phyloP scores from a whole-genome alignment of 2,113 vertebrate species.

The Stictonetta naevosa region DNA sequence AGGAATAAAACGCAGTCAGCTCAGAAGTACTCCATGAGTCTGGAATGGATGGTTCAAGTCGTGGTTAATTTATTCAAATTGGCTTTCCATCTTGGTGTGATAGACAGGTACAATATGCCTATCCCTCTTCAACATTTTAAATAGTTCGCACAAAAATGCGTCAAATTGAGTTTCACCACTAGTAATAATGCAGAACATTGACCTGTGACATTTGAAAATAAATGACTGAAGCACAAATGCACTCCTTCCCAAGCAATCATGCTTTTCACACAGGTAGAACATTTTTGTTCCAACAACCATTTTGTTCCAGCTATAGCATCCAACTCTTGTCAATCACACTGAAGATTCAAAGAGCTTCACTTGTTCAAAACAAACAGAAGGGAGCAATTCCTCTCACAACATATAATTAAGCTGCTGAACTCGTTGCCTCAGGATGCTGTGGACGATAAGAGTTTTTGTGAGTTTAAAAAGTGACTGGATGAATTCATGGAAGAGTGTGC shows the following conservation, averaged over 20 bases:
- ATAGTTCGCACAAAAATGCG: not conserved
- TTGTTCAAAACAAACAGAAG: not conserved
- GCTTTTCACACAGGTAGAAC: slow-evolving; percentile 35
- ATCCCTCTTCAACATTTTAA: not conserved
- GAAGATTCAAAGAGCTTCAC: slow-evolving; percentile 21
- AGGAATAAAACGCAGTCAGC: slow-evolving; percentile 8
- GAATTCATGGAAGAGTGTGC: not conserved
- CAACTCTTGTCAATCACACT: slow-evolving; percentile 8
- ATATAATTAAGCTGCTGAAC: not conserved
- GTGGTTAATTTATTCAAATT: slow-evolving; percentile 61
- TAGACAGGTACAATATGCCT: slow-evolving; percentile 29
- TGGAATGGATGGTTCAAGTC: slow-evolving; percentile 25
- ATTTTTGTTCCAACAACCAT: slow-evolving; percentile 40
- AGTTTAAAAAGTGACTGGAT: not conserved
- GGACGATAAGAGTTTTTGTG: not conserved
- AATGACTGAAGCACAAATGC: not conserved
- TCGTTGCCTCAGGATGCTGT: not conserved
- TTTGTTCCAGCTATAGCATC: slow-evolving; percentile 45
- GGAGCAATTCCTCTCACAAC: not conserved
- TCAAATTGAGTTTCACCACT: slow-evolving; percentile 34
- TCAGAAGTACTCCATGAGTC: slow-evolving; percentile 1
- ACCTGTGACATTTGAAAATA: slow-evolving; percentile 61
- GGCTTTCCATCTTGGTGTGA: slow-evolving; percentile 33
- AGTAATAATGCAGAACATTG: slow-evolving; percentile 54
- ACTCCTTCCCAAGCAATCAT: not conserved